A percentile compares a stretch with the other conserved stretches of the same genome.
phyloP scores from a whole-genome alignment of 2,797 vertebrate species.

The Garrulus glandarius region DNA sequence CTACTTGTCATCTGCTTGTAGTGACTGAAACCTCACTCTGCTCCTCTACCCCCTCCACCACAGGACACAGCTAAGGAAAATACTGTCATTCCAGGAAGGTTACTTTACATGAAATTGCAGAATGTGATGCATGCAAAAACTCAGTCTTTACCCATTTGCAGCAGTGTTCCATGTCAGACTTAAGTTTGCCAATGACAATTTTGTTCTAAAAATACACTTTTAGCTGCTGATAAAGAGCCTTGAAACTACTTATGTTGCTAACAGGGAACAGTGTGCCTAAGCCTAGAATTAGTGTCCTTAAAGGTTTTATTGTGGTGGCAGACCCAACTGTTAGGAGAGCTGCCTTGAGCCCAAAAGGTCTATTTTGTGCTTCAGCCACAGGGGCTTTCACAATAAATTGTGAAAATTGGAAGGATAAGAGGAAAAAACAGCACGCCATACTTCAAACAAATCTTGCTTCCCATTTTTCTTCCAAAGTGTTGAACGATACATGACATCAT shows the following conservation, averaged over 20 bases:
- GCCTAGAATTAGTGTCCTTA: slow-evolving; percentile 36
- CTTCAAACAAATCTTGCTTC: neutral
- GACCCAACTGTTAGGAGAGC: slow-evolving; percentile 31
- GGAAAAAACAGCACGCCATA: neutral
- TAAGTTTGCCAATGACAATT: neutral
- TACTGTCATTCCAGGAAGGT: neutral
- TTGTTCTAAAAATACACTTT: neutral
- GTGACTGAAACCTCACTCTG: neutral
- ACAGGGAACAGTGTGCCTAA: neutral
- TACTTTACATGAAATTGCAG: neutral
- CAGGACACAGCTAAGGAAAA: neutral
- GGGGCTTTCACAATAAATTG: slow-evolving; percentile 6
- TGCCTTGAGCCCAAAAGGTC: slow-evolving; percentile 14
- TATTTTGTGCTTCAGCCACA: neutral
- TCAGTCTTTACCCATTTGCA: neutral
- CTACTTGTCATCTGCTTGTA: slow-evolving; percentile 36
- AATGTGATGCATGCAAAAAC: neutral
- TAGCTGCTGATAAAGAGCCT: slow-evolving; percentile 1
- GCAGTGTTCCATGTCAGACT: neutral
- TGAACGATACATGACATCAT: slow-evolving; percentile 5
- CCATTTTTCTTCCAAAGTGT: neutral
- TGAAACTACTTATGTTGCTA: slow-evolving; percentile 9
- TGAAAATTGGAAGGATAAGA: neutral
- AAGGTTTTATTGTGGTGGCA: slow-evolving; percentile 51
- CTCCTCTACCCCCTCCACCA: neutral